Evolutionary conservation across 2,113 vertebrate genomes (phyloP), one percentile per base, ranked within the genome.

Genomic region (Leucopsar rothschildi): DNA sequence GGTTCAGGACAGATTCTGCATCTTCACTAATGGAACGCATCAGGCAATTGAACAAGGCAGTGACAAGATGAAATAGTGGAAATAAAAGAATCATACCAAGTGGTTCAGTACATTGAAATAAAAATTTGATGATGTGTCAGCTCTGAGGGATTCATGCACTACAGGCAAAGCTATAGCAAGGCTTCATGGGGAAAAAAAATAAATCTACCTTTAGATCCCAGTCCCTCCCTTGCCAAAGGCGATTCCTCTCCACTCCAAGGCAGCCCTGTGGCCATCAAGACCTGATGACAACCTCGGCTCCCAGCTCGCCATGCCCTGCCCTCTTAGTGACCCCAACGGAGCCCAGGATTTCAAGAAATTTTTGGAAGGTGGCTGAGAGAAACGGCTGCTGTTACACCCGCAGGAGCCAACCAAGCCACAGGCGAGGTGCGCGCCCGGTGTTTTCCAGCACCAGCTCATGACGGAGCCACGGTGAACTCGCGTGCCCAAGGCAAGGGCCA

Each of bases 401-500:
- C 45, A 21, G n/a, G 21, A 56, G n/a, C 24, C n/a, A 20, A 5
- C 9, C 27, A 7, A 7, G 40, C 44, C 12, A 4, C 14, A 33
- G 20, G 23, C 0, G 6, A 73, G 65, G 15, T 10, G 39, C 0
- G 2, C 39, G 7, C n/a, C n/a, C 52, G 1, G 8, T 1, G 59
- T 7, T 27, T 28, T 8, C 29, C 1, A 5, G 6, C 64, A 31
- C 35, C 57, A 5, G 29, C 42, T 20, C 65, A 2, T 0, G 4
- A 6, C 29, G 4, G 21, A 29, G 18, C 39, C 59, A 4, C 27
- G 18, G 0, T 1, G 4, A 52, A 11, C 27, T 3, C 2, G 1
- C 0, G 13, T 1, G 40, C 13, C 11, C 8, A 1, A 8, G 33
- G 35, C 49, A 11, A 0, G 0, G 10, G 39, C 1, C 31, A 10